These are phyloP conservation scores for Scleropages formosus DNA, from an alignment of 2,797 vertebrate species.

Conservation along the genomic window DNA sequence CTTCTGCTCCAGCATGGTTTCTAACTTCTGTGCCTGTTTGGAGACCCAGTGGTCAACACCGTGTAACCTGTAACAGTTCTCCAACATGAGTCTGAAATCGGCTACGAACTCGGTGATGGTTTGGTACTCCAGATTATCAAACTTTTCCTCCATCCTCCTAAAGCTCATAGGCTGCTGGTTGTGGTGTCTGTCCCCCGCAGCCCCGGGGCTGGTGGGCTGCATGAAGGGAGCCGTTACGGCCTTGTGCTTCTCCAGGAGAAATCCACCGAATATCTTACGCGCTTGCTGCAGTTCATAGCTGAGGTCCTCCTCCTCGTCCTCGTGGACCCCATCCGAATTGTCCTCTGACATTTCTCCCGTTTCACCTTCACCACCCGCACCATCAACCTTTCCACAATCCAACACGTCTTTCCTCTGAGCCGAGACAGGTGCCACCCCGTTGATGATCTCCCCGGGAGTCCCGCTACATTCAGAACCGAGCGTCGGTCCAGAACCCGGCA, in stretches of 20 bases:
- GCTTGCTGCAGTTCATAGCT: constrained; percentile 87
- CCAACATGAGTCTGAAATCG: constrained; percentile 91
- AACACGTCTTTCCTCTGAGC: constrained; percentile 46
- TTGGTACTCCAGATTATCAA: constrained; percentile 75
- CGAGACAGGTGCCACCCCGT: constrained; percentile 46
- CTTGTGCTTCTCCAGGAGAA: constrained; percentile 88
- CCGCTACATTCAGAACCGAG: constrained; percentile 36
- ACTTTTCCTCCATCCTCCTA: constrained; percentile 86
- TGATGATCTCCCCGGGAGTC: constrained; percentile 50
- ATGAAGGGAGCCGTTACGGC: constrained; percentile 74
- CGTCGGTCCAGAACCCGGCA: constrained; percentile 30
- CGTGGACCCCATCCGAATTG: constrained; percentile 51
- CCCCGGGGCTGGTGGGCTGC: constrained; percentile 54
- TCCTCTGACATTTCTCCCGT: constrained; percentile 60
- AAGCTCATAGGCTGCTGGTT: constrained; percentile 73
- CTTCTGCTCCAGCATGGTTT: constrained; percentile 95
- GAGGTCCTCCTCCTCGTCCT: constrained; percentile 70
- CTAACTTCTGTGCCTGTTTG: constrained; percentile 92
- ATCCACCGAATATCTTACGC: constrained; percentile 82
- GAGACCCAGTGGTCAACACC: constrained; percentile 96
- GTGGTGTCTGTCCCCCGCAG: constrained; percentile 49
- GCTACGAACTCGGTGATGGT: constrained; percentile 89
- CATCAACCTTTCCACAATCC: constrained; percentile 37
- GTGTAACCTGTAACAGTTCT: constrained; percentile 86
- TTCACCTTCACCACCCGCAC: constrained; percentile 32